A percentile compares a stretch with the other conserved stretches of the same genome.
Evolutionary conservation across 2,113 vertebrate genomes (phyloP).

Genomic region (Malurus elegans): DNA sequence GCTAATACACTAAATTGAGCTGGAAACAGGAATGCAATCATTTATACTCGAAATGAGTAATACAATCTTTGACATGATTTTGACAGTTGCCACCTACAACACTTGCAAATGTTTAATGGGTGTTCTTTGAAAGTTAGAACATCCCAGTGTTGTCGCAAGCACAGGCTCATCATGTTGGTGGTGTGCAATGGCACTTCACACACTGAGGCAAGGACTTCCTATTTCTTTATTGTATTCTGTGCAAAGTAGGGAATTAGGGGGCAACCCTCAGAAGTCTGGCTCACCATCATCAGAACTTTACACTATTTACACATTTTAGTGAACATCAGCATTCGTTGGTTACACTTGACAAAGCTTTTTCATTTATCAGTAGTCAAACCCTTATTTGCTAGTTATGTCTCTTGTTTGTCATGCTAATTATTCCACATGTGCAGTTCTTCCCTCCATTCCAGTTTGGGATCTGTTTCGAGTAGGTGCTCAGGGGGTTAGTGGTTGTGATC

Average conservation of each 20-base stretch:
- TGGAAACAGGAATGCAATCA: not conserved
- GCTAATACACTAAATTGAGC: conserved; percentile 1
- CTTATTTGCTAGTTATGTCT: not conserved
- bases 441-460: not conserved
- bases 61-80: not conserved
- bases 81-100: not conserved
- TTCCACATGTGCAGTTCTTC: not conserved
- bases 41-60: not conserved
- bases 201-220: not conserved
- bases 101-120: not conserved
- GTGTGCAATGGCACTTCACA: not conserved
- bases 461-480: not conserved
- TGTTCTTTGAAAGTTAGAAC: not conserved
- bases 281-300: not conserved
- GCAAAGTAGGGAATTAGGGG: not conserved
- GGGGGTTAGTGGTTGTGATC: not conserved
- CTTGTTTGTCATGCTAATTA: not conserved
- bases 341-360: not conserved
- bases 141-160: not conserved
- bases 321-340: not conserved
- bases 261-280: not conserved
- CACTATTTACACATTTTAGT: not conserved
- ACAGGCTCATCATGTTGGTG: not conserved
- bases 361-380: not conserved
- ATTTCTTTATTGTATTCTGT: not conserved